phyloP scores from a whole-genome alignment of 2,888 invertebrate species.

The Erebia epiphron region DNA sequence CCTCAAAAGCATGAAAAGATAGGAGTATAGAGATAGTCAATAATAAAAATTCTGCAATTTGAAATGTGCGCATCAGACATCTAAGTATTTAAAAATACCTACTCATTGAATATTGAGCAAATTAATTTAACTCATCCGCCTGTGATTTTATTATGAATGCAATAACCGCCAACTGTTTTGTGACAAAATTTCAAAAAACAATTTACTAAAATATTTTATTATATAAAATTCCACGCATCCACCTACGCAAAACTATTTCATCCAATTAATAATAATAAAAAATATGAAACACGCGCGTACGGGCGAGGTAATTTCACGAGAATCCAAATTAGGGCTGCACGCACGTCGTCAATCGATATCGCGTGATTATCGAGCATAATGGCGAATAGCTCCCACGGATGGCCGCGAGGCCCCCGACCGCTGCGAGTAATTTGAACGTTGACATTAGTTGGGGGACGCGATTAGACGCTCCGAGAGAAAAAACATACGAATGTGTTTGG shows the following conservation, averaged over 20 bases:
- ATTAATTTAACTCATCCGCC: too few relatives aligned
- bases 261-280: conserved; percentile 15
- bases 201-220: background rate
- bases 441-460: conserved; percentile 42
- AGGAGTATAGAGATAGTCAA: too few relatives aligned
- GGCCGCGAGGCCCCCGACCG: conserved; percentile 50
- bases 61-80: too few relatives aligned
- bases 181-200: background rate
- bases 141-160: too few relatives aligned
- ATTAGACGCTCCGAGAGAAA: conserved; percentile 39
- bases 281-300: conserved; percentile 28
- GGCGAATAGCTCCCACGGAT: conserved; percentile 49
- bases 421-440: conserved; percentile 53
- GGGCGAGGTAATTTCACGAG: conserved; percentile 39
- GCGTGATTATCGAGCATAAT: conserved; percentile 78
- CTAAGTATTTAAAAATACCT: too few relatives aligned
- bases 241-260: conserved; percentile 19
- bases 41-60: too few relatives aligned
- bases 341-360: conserved; percentile 71
- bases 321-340: conserved; percentile 64
- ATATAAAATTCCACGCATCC: background rate
- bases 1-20: too few relatives aligned
- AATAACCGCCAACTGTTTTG: too few relatives aligned
- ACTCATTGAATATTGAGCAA: too few relatives aligned
- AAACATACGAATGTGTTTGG: background rate